Base-by-base conservation (phyloP, 2,113 vertebrate genomes). In the Atrichornis clamosus region DNA sequence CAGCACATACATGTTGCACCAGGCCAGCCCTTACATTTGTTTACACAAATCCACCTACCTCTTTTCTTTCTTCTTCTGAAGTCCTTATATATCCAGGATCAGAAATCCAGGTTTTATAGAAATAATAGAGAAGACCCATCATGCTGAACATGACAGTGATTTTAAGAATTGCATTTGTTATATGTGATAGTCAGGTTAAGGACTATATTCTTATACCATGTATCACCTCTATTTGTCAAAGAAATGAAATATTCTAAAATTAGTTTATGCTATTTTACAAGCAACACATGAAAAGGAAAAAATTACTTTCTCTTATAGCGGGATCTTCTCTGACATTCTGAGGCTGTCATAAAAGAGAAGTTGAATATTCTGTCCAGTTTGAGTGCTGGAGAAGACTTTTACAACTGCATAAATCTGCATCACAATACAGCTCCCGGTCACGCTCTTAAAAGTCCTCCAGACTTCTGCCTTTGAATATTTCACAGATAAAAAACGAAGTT, bases 51-150 rank as follows among this genome's bases (percentile, higher is more conserved):
- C 67, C 90, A 91, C 96, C 84, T 94, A 99, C 99, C 98, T 97
- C 98, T 96, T 98, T 99, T 87, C 97, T 99, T 94, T 99, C 99
- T 92, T 99, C 98, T 95, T 99, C 99, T 3, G 99, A 99, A 33
- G 97, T 95, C 92, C 96, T 99, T 91, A 99, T 96, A 64, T 98
- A 98, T 15, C 99, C 99, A 10, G 99, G 99, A 98, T 99, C 99
- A 2, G 98, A 98, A 90, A 95, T 98, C 98, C 98, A 98, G 65
- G 98, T 97, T 97, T 99, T 99, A 83, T 98, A 98, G 97, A 99
- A 99, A 95, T 98, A 99, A 97, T 99, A 99, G 55, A 99, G 95
- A 90, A 99, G 93, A 47, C 97, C 97, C 16, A 98, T 84, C 90
- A 98, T 27, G 16, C 98, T 98, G 78, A 99, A 33, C 30, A 98